Conservation (phyloP, 2,797 vertebrate genomes). For the Peromyscus eremicus region DNA sequence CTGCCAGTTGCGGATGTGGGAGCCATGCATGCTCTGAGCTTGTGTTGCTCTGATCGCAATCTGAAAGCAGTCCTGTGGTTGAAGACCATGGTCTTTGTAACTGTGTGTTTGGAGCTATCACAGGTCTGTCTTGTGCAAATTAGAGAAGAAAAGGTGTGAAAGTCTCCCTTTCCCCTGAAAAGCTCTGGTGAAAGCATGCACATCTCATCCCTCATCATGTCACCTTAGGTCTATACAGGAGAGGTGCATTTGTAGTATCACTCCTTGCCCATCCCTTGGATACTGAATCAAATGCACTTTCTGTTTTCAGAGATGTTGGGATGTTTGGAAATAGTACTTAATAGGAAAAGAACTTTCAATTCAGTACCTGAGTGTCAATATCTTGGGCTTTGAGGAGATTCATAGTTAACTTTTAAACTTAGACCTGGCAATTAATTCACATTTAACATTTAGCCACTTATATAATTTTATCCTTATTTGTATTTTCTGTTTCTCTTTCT, state of each 20-base stretch:
- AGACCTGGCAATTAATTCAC: not conserved
- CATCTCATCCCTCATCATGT: too few species aligned
- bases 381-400: not conserved
- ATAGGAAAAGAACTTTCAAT: not conserved
- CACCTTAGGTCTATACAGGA: not conserved
- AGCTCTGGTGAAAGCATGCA: not conserved
- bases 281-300: not conserved
- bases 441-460: not conserved
- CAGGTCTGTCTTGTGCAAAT: not conserved
- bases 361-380: not conserved
- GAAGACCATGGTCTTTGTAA: not conserved
- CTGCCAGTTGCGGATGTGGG: not conserved
- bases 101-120: not conserved
- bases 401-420: not conserved
- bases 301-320: not conserved
- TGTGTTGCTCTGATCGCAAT: accelerated
- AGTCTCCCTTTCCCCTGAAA: not conserved
- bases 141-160: not conserved
- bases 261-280: not conserved
- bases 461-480: not conserved
- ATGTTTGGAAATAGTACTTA: not conserved
- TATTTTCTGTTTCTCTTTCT: not conserved
- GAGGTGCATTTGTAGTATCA: not conserved
- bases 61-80: accelerated
- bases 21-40: too few species aligned